These are phyloP conservation scores for Clavelina lepadiformis DNA, from an alignment of 23 tunicate genomes.

Conservation along the genomic window DNA sequence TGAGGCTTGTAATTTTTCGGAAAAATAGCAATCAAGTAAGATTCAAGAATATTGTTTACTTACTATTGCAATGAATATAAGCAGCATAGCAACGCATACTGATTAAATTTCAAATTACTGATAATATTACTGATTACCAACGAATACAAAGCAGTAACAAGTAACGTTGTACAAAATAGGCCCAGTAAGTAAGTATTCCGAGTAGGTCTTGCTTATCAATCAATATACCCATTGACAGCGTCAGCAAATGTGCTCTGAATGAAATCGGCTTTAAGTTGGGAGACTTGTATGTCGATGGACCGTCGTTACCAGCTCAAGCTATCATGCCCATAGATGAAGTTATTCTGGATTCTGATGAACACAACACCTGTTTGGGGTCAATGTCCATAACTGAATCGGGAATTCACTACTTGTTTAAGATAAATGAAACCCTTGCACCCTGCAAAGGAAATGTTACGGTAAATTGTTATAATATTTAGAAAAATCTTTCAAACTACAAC, in stretches of 20 bases:
- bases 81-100: too few species aligned
- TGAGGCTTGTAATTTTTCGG: too few species aligned
- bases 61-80: constrained; percentile 3
- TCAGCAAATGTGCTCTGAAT: constrained; percentile 26
- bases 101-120: too few species aligned
- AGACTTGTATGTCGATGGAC: constrained; percentile 29
- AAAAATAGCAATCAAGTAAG: too few species aligned
- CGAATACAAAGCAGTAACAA: too few species aligned
- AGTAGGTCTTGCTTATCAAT: too few species aligned
- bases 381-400: constrained; percentile 2
- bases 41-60: too few species aligned
- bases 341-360: constrained; percentile 6
- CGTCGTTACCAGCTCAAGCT: neutral
- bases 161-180: too few species aligned
- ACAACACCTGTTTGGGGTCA: constrained; percentile 15
- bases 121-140: too few species aligned
- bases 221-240: too few species aligned
- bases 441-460: constrained; percentile 25
- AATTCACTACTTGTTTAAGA: constrained; percentile 10
- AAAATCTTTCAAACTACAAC: neutral
- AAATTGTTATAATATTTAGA: neutral
- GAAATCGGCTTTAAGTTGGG: constrained; percentile 7
- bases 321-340: constrained; percentile 10
- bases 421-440: neutral
- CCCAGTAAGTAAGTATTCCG: too few species aligned